These are phyloP conservation scores for Epizoanthus rinbou DNA, from an alignment of 92 coral and sea anemone genomes.

Conservation along the genomic window DNA sequence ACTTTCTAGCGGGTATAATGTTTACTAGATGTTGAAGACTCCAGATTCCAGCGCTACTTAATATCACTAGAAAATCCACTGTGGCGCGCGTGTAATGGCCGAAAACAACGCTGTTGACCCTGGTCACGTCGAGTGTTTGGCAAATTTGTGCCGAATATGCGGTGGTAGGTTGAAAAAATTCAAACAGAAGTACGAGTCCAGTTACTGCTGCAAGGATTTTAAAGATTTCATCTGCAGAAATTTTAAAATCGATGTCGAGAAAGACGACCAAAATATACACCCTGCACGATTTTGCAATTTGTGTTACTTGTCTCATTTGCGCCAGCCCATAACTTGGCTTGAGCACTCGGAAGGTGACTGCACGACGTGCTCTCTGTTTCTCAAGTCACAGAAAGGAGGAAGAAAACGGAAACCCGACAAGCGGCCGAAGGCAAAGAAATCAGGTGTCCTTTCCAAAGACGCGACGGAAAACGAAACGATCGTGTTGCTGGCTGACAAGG, in stretches of 20 bases:
- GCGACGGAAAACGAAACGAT: background rate
- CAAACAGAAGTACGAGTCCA: background rate
- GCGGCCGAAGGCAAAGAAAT: constrained; percentile 3
- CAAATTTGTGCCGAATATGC: background rate
- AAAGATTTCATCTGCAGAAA: background rate
- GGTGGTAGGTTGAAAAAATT: constrained; percentile 14
- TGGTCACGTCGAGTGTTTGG: background rate
- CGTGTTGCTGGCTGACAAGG: background rate
- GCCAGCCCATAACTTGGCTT: constrained; percentile 1
- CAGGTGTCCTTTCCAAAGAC: background rate
- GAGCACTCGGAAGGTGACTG: background rate
- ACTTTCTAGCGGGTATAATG: background rate
- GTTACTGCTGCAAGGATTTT: background rate
- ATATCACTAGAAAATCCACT: background rate
- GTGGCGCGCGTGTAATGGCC: background rate
- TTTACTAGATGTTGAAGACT: constrained; percentile 6
- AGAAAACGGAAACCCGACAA: background rate
- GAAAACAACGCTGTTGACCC: constrained; percentile 1
- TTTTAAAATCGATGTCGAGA: constrained; percentile 4
- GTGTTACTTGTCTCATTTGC: background rate
- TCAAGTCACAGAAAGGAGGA: background rate
- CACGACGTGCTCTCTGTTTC: background rate
- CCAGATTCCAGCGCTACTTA: constrained; percentile 3
- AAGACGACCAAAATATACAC: background rate
- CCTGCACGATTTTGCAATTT: constrained; percentile 10